Base-by-base conservation (phyloP, 2,797 vertebrate species). In the Rhinoraja longicauda region DNA sequence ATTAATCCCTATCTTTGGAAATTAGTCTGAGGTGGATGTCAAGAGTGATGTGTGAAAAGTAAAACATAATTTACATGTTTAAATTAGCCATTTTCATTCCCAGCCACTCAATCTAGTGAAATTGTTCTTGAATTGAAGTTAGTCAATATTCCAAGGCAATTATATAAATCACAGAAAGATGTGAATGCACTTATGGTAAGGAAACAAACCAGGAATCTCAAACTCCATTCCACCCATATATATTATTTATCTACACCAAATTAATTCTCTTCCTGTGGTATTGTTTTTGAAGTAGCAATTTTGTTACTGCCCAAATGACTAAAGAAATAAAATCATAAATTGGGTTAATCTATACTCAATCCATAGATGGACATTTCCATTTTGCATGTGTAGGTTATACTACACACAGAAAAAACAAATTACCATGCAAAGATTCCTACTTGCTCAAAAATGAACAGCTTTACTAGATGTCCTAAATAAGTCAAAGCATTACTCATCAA, bases 291-390 rank as follows among this genome's bases (percentile, higher is more conserved):
- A 88, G 64, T 62, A 67, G 17, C 59, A 36, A 88, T 67, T 19
- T 88, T n/a, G 17, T 67, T 88, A 88, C 32, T 88, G 84, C 17
- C 62, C 59, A 88, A 17, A 67, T 32, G 5, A 88, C 84, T 21
- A 67, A 88, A 17, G 19, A 64, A 62, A 62, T 88, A 88, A 82
- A 88, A 67, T 36, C 17, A 88, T 8, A n/a, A 88, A 88, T 88
- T 62, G 26, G 32, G 62, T 88, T 64, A 62, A 19, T 36, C 12
- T 64, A 17, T 29, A 86, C 82, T n/a, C 29, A 62, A 29, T 32
- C 84, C n/a, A 24, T 15, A 21, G 5, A 36, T 21, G 62, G 29
- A n/a, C n/a, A 10, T 88, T 1, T 67, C 59, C 15, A 88, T 2
- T 2, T 32, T 64, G n/a, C 7, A 32, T 36, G 15, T 64, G 15